phyloP scores from a whole-genome alignment of 2,888 invertebrate genomes.

The Pyrocoelia pectoralis region DNA sequence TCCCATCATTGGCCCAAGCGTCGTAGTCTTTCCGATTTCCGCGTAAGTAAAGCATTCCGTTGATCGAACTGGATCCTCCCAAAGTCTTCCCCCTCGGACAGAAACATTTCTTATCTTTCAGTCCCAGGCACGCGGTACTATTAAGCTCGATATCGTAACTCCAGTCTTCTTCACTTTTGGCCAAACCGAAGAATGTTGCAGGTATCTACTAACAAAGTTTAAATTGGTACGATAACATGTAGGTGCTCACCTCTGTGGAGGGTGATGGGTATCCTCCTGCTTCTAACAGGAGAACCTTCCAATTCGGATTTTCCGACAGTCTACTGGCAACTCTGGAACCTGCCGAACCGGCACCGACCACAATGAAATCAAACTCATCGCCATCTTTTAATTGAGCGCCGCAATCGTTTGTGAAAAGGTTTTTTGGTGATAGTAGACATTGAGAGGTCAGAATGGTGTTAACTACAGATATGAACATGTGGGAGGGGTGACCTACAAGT shows the following conservation, averaged over 20 bases:
- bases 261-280: constrained; percentile 52
- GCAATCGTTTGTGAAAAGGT: constrained; percentile 46
- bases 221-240: neutral
- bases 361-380: constrained; percentile 67
- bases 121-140: constrained; percentile 67
- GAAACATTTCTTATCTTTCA: constrained; percentile 74
- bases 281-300: constrained; percentile 55
- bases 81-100: constrained; percentile 5
- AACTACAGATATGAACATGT: constrained; percentile 66
- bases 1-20: neutral
- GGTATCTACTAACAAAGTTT: constrained; percentile 41
- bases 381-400: constrained; percentile 39
- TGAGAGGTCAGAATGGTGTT: constrained; percentile 68
- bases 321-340: constrained; percentile 62
- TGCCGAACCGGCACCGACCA: constrained; percentile 63
- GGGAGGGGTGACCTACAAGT: constrained; percentile 38
- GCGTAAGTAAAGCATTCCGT: constrained; percentile 10
- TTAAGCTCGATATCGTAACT: constrained; percentile 46
- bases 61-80: constrained; percentile 1
- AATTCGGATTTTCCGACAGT: constrained; percentile 55
- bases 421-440: constrained; percentile 60
- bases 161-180: constrained; percentile 51
- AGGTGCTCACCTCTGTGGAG: constrained; percentile 66
- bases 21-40: constrained; percentile 64
- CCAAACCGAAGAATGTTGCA: constrained; percentile 49